phyloP scores from a whole-genome alignment of 2,797 vertebrate genomes.

The Enteromius thamalakanensis region DNA sequence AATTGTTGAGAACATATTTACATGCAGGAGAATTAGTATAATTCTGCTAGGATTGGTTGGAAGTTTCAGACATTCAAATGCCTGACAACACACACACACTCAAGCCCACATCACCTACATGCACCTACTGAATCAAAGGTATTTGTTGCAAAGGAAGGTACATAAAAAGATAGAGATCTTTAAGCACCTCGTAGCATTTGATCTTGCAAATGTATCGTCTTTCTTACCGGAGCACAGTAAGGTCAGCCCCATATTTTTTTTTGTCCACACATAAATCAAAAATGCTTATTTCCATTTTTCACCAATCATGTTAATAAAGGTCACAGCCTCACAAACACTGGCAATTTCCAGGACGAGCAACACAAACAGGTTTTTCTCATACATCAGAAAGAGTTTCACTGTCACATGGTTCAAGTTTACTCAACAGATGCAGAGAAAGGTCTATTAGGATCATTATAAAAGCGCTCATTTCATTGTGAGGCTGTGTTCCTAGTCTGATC shows the following conservation, averaged over 20 bases:
- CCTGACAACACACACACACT: constrained; percentile 6
- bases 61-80: not conserved
- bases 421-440: constrained; percentile 16
- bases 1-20: not conserved
- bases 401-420: constrained; percentile 8
- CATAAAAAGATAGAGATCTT: not conserved
- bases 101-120: constrained; percentile 4
- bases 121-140: constrained; percentile 28
- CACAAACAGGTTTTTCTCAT: constrained; percentile 27
- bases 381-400: not conserved
- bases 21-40: not conserved
- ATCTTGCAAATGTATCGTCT: constrained; percentile 32
- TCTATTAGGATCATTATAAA: not conserved
- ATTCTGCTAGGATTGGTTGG: not conserved
- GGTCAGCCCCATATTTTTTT: constrained; percentile 6
- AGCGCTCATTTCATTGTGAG: not conserved
- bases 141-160: constrained; percentile 34
- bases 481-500: constrained; percentile 1
- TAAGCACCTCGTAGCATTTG: constrained; percentile 3
- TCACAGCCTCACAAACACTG: not conserved
- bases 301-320: constrained; percentile 25
- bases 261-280: constrained; percentile 35
- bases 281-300: constrained; percentile 13
- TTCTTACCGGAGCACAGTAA: constrained; percentile 12
- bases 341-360: not conserved